Conservation (phyloP, 2,888 invertebrate genomes). For the Gastracanthus pulcherrimus region DNA sequence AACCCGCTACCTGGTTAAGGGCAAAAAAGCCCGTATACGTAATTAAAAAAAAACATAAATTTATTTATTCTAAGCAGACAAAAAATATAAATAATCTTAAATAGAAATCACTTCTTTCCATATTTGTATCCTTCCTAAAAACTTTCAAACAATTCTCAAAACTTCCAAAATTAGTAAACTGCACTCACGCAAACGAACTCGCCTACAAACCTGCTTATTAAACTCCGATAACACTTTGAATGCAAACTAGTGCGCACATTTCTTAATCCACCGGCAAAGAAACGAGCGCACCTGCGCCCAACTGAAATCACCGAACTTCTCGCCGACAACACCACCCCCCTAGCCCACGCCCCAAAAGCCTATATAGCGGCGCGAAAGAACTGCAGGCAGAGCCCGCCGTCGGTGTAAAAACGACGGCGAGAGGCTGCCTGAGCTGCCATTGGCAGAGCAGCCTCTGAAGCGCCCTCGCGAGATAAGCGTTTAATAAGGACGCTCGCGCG, state of each 20-base stretch:
- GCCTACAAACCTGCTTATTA: neutral
- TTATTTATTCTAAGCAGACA: neutral
- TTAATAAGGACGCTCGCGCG: conserved; percentile 41
- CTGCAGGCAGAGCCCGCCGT: neutral
- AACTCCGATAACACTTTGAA: conserved; percentile 30
- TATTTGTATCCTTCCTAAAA: neutral
- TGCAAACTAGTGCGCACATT: neutral
- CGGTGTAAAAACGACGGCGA: conserved; percentile 21
- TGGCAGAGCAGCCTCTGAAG: neutral
- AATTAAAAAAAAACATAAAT: no score
- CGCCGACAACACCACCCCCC: no score
- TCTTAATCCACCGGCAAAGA: neutral
- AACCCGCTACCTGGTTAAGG: no score
- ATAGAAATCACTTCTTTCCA: neutral
- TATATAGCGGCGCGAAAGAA: no score
- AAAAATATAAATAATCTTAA: neutral
- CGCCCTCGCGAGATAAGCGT: conserved; percentile 41
- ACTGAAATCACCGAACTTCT: conserved; percentile 11
- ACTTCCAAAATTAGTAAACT: neutral
- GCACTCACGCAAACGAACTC: neutral
- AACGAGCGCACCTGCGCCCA: neutral
- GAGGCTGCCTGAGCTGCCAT: no score
- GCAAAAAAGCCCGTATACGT: no score
- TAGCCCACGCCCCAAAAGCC: no score
- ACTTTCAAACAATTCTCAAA: neutral